Percentiles rank a stretch among this genome's conserved stretches.
Conservation (phyloP, 2,888 invertebrate species). For the Carterocephalus palaemon region DNA sequence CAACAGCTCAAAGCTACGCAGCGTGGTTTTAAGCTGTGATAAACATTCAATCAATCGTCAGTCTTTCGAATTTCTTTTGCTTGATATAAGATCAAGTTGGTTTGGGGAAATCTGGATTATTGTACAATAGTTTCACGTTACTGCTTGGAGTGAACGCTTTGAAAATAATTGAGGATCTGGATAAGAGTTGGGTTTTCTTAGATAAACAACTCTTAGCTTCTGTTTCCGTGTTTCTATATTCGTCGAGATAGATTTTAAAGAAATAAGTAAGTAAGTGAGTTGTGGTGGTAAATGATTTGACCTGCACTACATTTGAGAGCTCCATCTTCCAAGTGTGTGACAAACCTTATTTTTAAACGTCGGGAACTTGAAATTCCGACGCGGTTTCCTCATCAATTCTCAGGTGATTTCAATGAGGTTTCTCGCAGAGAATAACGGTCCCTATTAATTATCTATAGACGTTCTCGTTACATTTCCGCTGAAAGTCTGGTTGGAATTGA, state of each 20-base stretch:
- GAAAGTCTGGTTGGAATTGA: slow-evolving; percentile 51
- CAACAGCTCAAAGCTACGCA: not conserved
- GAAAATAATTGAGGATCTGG: no score
- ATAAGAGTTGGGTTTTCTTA: no score
- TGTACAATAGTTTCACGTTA: slow-evolving; percentile 1
- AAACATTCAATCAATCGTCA: slow-evolving; percentile 12
- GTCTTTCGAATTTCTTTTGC: slow-evolving; percentile 8
- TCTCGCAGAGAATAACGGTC: slow-evolving; percentile 62
- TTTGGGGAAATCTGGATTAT: slow-evolving; percentile 11
- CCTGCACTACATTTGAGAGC: not conserved
- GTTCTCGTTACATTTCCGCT: slow-evolving; percentile 50
- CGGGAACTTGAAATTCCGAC: slow-evolving; percentile 11
- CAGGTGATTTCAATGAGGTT: slow-evolving; percentile 61
- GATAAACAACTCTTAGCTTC: no score
- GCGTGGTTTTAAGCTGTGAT: slow-evolving; percentile 9
- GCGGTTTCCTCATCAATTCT: slow-evolving; percentile 52
- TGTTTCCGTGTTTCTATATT: no score
- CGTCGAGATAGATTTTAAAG: no score
- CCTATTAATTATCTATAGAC: slow-evolving; percentile 66
- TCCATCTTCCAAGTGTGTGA: no score
- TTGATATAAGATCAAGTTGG: slow-evolving; percentile 3
- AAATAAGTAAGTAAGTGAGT: no score
- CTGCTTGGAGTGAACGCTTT: not conserved
- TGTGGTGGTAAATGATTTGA: no score
- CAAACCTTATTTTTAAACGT: slow-evolving; percentile 13